Evolutionary conservation across 2,888 invertebrate genomes (phyloP).

Genomic region (Cephalotes varians): DNA sequence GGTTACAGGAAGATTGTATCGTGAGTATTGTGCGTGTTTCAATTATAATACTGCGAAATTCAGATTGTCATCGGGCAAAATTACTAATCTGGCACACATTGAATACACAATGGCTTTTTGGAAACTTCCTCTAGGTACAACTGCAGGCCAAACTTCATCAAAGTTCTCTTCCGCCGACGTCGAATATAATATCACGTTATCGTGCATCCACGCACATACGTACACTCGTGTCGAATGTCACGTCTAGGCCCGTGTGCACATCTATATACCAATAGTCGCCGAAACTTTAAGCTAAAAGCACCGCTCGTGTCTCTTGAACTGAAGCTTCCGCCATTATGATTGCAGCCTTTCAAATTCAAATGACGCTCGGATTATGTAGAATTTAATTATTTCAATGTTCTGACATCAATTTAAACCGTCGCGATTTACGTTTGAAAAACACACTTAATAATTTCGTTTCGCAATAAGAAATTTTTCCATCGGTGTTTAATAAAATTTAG

Average conservation of each 20-base stretch:
- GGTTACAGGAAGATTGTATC: constrained; percentile 25
- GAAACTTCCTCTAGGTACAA: constrained; percentile 37
- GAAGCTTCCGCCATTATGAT: constrained; percentile 38
- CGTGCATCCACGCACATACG: constrained; percentile 1
- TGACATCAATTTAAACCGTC: background rate
- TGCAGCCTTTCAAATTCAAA: constrained; percentile 67
- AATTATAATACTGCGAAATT: constrained; percentile 35
- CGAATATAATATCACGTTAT: constrained; percentile 42
- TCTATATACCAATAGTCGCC: constrained; percentile 4
- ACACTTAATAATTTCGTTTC: background rate
- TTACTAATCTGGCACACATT: constrained; percentile 35
- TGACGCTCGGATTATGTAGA: constrained; percentile 69
- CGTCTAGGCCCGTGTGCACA: background rate
- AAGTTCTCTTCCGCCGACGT: constrained; percentile 46
- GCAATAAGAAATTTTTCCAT: background rate
- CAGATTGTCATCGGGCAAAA: constrained; percentile 46
- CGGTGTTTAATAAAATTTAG: background rate
- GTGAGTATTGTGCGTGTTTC: constrained; percentile 37
- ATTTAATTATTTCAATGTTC: constrained; percentile 55
- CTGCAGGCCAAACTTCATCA: constrained; percentile 47
- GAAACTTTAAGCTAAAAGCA: constrained; percentile 48
- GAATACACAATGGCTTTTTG: constrained; percentile 48
- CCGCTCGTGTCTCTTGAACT: constrained; percentile 37
- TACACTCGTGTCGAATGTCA: constrained; percentile 18
- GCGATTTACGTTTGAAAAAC: constrained; percentile 24